Evolutionary conservation across 2,113 vertebrate genomes (phyloP).

Genomic region (Brienomyrus brachyistius): DNA sequence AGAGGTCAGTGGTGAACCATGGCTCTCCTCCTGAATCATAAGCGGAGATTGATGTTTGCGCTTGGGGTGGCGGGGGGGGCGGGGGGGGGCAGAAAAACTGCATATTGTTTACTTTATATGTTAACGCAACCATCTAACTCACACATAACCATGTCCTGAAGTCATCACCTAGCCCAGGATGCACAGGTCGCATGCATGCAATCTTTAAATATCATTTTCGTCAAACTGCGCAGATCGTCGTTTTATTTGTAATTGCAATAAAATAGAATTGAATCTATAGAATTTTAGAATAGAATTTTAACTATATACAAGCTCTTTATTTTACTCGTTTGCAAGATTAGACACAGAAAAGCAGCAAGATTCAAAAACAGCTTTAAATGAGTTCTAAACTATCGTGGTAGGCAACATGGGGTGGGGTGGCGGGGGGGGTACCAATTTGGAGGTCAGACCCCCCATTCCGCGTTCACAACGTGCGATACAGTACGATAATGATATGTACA

Average conservation of each 20-base stretch:
- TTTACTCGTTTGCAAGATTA: not conserved
- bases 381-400: not conserved
- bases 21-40: not conserved
- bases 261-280: not conserved
- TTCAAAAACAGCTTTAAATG: not conserved
- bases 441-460: not conserved
- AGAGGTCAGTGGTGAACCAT: not conserved
- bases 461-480: not conserved
- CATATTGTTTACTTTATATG: not conserved
- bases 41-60: not conserved
- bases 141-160: not conserved
- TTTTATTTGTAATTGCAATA: not conserved
- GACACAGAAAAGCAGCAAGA: not conserved
- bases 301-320: not conserved
- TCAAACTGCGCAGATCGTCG: not conserved
- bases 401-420: not conserved
- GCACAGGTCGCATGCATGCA: not conserved
- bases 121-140: not conserved
- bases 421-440: not conserved
- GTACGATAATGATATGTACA: too few species aligned
- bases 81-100: not conserved
- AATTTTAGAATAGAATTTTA: too few species aligned
- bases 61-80: not conserved
- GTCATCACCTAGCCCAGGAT: not conserved
- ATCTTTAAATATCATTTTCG: not conserved